These are phyloP conservation scores for Corticium candelabrum DNA, from an alignment of 37 sponge, comb jelly and placozoan genomes.

Conservation along the genomic window DNA sequence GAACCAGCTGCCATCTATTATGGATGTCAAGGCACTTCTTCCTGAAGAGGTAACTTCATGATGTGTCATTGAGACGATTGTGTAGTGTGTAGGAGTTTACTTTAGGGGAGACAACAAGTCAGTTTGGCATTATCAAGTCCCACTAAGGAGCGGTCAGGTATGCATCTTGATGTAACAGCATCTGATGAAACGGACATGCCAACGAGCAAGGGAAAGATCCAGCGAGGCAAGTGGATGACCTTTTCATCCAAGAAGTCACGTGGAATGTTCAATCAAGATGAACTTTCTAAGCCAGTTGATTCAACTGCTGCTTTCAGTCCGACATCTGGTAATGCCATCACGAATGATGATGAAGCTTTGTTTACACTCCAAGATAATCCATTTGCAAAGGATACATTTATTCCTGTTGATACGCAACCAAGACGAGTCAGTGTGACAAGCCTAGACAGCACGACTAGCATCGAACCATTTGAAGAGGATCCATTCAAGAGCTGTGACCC, in stretches of 20 bases:
- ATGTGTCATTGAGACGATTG: no score
- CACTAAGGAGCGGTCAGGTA: no score
- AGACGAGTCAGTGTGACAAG: neutral
- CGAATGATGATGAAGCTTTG: neutral
- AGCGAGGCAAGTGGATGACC: neutral
- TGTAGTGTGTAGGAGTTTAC: no score
- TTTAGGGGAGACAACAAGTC: no score
- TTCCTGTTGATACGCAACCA: neutral
- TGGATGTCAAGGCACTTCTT: neutral
- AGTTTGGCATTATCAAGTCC: no score
- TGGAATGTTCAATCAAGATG: neutral
- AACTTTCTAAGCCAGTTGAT: no score
- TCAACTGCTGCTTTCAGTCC: no score
- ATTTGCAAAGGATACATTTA: neutral
- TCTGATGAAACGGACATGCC: neutral
- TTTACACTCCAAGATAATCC: neutral
- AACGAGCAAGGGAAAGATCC: neutral
- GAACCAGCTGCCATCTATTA: neutral
- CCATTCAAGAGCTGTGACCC: neutral
- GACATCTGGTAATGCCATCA: neutral
- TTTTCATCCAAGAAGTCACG: neutral
- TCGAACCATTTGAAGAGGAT: slow-evolving; percentile 2
- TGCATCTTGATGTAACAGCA: no score
- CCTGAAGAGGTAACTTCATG: neutral
- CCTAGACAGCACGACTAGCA: neutral